Percentiles rank a stretch among this genome's conserved stretches.
These are phyloP conservation scores for Psettodes erumei DNA, from an alignment of 2,113 vertebrate species.

Conservation along the genomic window DNA sequence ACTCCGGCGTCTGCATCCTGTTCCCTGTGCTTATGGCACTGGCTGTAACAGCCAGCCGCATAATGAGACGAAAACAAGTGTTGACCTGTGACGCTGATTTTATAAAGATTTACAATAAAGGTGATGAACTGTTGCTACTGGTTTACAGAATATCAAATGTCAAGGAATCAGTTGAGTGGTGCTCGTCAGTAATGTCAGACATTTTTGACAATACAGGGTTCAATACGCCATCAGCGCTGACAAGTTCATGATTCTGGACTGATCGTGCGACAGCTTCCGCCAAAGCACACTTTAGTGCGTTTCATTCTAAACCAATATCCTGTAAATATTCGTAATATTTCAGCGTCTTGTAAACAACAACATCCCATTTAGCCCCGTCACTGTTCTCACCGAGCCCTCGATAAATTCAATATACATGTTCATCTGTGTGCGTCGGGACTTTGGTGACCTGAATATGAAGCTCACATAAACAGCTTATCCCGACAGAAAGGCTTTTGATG, in stretches of 20 bases:
- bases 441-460: slow-evolving; percentile 21
- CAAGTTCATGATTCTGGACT: not conserved
- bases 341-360: not conserved
- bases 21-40: too few relatives aligned
- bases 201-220: not conserved
- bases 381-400: not conserved
- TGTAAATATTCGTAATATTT: not conserved
- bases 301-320: not conserved
- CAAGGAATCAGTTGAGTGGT: not conserved
- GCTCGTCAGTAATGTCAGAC: not conserved
- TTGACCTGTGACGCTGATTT: not conserved
- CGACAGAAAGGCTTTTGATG: not conserved
- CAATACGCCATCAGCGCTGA: not conserved
- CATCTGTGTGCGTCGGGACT: not conserved
- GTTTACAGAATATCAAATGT: not conserved
- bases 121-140: not conserved
- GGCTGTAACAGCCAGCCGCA: too few relatives aligned
- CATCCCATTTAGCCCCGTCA: not conserved
- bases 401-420: not conserved
- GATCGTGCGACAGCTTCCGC: not conserved
- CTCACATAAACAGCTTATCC: slow-evolving; percentile 9
- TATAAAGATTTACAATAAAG: not conserved
- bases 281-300: not conserved
- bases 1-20: too few relatives aligned
- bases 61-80: not conserved